Conservation (phyloP, 2,113 vertebrate genomes). For the Sporophila hypoxantha region DNA sequence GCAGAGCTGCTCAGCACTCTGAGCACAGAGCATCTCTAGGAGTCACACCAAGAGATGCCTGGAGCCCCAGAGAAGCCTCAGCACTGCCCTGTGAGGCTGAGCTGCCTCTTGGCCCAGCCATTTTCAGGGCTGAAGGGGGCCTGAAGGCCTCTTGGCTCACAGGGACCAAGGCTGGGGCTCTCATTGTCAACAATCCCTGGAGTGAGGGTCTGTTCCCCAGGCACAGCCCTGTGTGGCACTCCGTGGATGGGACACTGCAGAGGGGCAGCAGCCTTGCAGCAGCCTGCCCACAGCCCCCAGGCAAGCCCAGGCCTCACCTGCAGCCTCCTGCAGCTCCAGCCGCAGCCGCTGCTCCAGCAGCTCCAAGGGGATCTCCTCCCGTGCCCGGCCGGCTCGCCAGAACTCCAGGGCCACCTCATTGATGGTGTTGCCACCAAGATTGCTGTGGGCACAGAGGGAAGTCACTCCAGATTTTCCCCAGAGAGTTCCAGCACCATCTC, state of each 20-base stretch:
- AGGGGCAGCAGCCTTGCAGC: background rate
- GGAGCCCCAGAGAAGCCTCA: background rate
- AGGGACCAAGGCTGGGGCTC: background rate
- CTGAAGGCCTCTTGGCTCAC: background rate
- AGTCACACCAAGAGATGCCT: background rate
- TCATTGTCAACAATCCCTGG: fast-evolving
- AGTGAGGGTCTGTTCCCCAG: background rate
- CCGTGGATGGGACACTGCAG: fast-evolving
- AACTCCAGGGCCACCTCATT: conserved; percentile 85
- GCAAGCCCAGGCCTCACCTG: conserved; percentile 56
- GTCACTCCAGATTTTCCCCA: background rate
- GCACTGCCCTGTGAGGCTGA: fast-evolving
- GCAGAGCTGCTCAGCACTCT: background rate
- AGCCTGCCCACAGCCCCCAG: background rate
- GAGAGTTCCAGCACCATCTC: background rate
- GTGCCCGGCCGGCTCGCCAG: conserved; percentile 80
- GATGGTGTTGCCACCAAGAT: conserved; percentile 82
- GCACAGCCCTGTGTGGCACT: fast-evolving
- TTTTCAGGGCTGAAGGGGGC: background rate
- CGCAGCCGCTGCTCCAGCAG: conserved; percentile 80
- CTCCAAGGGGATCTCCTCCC: conserved; percentile 88
- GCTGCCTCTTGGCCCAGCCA: background rate
- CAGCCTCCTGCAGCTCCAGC: conserved; percentile 71
- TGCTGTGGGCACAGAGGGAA: conserved; percentile 67
- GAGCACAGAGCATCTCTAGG: fast-evolving